A percentile compares a stretch with the other conserved stretches of the same genome.
Evolutionary conservation across 2,888 invertebrate genomes (phyloP).

Genomic region (Tineola bisselliella): DNA sequence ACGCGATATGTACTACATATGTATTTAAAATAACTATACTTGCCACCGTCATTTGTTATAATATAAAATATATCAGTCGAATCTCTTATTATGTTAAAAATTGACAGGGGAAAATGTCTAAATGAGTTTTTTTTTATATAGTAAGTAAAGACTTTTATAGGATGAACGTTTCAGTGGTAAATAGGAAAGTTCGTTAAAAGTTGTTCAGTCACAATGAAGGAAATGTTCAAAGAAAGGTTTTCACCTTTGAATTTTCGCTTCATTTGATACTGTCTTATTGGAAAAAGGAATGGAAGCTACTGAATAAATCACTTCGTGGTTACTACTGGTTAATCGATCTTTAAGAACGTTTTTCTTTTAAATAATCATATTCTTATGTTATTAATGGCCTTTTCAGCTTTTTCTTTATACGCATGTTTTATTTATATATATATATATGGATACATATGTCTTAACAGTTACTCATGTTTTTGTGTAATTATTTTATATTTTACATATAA

Average conservation of each 20-base stretch:
- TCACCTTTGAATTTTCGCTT: slow-evolving; percentile 9
- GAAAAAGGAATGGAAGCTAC: background rate
- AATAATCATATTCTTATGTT: background rate
- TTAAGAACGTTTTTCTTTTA: background rate
- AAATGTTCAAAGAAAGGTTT: background rate
- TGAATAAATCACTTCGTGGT: background rate
- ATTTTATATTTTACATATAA: too few relatives aligned
- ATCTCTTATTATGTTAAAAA: too few relatives aligned
- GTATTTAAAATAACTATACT: too few relatives aligned
- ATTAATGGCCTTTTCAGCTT: background rate
- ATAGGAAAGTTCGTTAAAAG: slow-evolving; percentile 1
- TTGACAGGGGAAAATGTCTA: too few relatives aligned
- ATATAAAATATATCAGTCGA: too few relatives aligned
- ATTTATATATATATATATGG: too few relatives aligned
- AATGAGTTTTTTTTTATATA: too few relatives aligned
- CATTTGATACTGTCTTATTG: slow-evolving; percentile 1
- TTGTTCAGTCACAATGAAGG: background rate
- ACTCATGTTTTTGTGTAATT: too few relatives aligned
- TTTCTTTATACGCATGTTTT: background rate
- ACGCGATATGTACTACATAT: too few relatives aligned
- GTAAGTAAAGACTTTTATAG: background rate
- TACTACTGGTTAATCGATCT: background rate
- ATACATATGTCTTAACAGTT: too few relatives aligned
- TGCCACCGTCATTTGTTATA: too few relatives aligned
- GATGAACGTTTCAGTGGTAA: background rate